Percentiles rank a stretch among this genome's conserved stretches.
Conservation (phyloP, 1,140 invertebrate genomes). For the Heliconius congener region DNA sequence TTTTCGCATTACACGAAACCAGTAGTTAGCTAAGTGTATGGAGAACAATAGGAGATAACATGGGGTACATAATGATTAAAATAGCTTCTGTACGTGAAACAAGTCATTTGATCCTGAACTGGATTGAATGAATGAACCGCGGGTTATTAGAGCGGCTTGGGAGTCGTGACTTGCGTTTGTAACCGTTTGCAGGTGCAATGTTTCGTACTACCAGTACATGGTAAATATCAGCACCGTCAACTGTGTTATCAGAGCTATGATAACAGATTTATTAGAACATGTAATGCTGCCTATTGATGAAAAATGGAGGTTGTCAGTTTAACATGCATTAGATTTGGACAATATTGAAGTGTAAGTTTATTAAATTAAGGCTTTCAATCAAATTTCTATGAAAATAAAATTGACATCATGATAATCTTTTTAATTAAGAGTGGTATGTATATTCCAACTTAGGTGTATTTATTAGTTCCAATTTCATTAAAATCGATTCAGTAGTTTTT, state of each 20-base stretch:
- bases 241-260: background rate
- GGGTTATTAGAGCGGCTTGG: constrained; percentile 38
- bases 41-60: constrained; percentile 78
- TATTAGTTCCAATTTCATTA: too few relatives aligned
- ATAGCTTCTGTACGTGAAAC: constrained; percentile 43
- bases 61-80: constrained; percentile 68
- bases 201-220: background rate
- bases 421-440: background rate
- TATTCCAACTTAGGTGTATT: too few relatives aligned
- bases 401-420: background rate
- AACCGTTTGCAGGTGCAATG: constrained; percentile 35
- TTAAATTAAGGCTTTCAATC: background rate
- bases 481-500: too few relatives aligned
- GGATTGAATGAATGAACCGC: constrained; percentile 41
- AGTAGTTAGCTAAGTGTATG: constrained; percentile 32
- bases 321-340: too few relatives aligned
- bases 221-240: constrained; percentile 14
- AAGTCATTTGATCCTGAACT: constrained; percentile 39
- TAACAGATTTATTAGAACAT: background rate
- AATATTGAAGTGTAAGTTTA: too few relatives aligned
- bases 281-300: background rate
- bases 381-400: too few relatives aligned
- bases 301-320: too few relatives aligned
- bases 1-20: constrained; percentile 29
- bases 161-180: constrained; percentile 42